Evolutionary conservation across 1,140 invertebrate genomes (phyloP).

Genomic region (Pseudachorutes palmiensis): DNA sequence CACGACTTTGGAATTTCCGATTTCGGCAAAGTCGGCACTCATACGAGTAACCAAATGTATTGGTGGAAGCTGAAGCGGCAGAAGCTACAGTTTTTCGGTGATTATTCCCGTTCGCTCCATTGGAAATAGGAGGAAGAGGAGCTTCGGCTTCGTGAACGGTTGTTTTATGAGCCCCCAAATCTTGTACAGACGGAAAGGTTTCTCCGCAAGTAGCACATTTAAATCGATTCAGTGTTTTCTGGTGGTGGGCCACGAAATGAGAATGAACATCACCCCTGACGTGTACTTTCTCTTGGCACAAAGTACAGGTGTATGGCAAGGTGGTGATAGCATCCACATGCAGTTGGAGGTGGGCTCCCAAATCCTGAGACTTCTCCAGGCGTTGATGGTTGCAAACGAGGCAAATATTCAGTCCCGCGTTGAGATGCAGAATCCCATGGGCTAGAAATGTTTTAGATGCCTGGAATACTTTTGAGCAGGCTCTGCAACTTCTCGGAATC

Average conservation of each 20-base stretch:
- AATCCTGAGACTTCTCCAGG: background rate
- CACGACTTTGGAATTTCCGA: background rate
- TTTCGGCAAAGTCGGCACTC: background rate
- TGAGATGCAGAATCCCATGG: conserved; percentile 13
- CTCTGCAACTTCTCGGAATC: conserved; percentile 1
- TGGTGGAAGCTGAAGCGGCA: no score
- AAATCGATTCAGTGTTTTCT: background rate
- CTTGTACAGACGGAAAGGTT: background rate
- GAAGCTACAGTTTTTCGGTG: background rate
- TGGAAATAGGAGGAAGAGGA: background rate
- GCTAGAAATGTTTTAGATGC: background rate
- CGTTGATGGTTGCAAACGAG: conserved; percentile 8
- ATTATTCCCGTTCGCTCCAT: background rate
- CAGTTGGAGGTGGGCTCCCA: background rate
- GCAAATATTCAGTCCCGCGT: conserved; percentile 9
- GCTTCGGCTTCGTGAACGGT: background rate
- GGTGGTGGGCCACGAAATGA: background rate
- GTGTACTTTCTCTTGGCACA: background rate
- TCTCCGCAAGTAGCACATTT: background rate
- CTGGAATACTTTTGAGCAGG: conserved; percentile 2
- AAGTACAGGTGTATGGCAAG: background rate
- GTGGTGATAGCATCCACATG: background rate
- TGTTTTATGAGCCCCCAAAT: conserved; percentile 11
- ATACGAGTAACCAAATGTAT: conserved; percentile 3
- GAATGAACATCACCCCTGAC: background rate